Evolutionary conservation across 2,888 invertebrate genomes (phyloP).

Genomic region (Eristalis intricaria): DNA sequence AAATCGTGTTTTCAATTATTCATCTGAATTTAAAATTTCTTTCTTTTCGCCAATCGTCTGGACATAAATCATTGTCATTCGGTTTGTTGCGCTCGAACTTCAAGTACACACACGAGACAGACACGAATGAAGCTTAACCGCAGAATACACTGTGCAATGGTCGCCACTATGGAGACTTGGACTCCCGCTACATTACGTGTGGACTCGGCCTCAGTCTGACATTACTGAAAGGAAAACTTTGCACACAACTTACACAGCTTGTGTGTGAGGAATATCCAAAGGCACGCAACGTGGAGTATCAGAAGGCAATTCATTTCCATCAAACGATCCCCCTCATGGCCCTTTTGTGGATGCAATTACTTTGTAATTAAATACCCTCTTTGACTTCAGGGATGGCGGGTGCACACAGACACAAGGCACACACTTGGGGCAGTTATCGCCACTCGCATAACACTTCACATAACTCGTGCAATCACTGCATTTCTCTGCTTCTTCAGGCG

Average conservation of each 20-base stretch:
- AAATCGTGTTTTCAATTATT: slow-evolving; percentile 36
- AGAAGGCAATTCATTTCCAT: slow-evolving; percentile 43
- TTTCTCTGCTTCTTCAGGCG: background rate
- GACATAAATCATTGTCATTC: slow-evolving; percentile 40
- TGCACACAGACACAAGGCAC: background rate
- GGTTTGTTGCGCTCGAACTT: background rate
- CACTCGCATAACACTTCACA: slow-evolving; percentile 28
- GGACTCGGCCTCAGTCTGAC: background rate
- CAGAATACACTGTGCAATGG: too few species aligned
- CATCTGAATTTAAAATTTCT: slow-evolving; percentile 16
- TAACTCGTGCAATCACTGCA: background rate
- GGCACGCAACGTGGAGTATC: slow-evolving; percentile 21
- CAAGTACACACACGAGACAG: slow-evolving; percentile 19
- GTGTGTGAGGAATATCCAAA: background rate
- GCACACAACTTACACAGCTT: slow-evolving; percentile 14
- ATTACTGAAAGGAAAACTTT: slow-evolving; percentile 20
- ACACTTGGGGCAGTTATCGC: slow-evolving; percentile 10
- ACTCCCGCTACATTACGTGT: background rate
- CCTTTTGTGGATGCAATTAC: slow-evolving; percentile 49
- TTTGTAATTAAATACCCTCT: slow-evolving; percentile 63
- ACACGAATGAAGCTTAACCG: background rate
- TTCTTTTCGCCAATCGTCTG: slow-evolving; percentile 26
- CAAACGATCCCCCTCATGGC: slow-evolving; percentile 23
- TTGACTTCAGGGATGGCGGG: slow-evolving; percentile 29
- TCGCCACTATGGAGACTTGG: background rate